Evolutionary conservation across 1,140 invertebrate species (phyloP).

Genomic region (Anthonomus grandis): DNA sequence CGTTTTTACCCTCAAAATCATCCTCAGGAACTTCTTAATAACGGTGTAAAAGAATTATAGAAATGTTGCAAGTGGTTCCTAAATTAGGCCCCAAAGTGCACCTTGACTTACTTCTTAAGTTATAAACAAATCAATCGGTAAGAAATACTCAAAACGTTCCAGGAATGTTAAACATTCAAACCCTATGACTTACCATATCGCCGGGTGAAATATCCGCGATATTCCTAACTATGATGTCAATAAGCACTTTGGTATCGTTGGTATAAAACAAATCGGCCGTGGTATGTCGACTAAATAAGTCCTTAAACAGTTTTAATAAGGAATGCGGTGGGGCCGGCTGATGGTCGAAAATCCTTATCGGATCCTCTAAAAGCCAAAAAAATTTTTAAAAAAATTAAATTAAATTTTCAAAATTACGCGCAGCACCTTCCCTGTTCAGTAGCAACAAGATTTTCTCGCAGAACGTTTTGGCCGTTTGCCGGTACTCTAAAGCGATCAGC

Average conservation of each 20-base stretch:
- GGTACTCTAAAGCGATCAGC: conserved; percentile 67
- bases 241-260: conserved; percentile 87
- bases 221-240: conserved; percentile 87
- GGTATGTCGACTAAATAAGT: conserved; percentile 71
- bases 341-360: conserved; percentile 79
- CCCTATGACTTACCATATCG: conserved; percentile 65
- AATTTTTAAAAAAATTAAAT: neutral
- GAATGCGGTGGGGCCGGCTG: conserved; percentile 76
- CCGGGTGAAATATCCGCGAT: conserved; percentile 84
- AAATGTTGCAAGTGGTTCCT: no score
- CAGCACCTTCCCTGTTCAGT: conserved; percentile 88
- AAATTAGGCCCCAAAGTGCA: no score
- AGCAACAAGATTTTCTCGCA: conserved; percentile 85
- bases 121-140: no score
- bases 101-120: no score
- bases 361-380: conserved; percentile 67
- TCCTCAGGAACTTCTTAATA: no score
- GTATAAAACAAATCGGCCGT: conserved; percentile 87
- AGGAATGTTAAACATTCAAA: conserved; percentile 1
- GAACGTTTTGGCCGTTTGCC: conserved; percentile 75
- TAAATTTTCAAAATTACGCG: conserved; percentile 28
- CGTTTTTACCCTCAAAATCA: no score
- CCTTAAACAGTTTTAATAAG: conserved; percentile 81
- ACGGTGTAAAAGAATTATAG: no score
- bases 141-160: no score